phyloP scores from a whole-genome alignment of 1,140 invertebrate genomes.

The Melipona quadrifasciata region DNA sequence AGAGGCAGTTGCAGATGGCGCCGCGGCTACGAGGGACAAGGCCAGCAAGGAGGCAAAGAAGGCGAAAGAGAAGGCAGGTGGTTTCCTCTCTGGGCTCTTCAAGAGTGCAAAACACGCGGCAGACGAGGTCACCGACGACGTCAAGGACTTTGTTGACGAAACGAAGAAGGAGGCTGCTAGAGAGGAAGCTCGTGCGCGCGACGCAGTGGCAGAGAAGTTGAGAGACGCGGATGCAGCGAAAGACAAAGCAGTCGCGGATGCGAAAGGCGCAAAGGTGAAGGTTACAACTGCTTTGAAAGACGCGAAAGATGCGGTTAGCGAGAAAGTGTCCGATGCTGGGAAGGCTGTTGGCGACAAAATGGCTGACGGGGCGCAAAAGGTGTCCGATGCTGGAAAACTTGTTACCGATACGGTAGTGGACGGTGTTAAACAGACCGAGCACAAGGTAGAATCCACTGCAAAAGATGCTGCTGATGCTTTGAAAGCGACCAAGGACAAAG shows the following conservation, averaged over 20 bases:
- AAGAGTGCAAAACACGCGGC: conserved; percentile 24
- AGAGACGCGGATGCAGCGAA: conserved; percentile 13
- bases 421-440: too few species aligned
- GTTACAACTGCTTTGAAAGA: conserved; percentile 17
- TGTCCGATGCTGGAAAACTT: neutral
- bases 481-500: conserved; percentile 35
- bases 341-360: neutral
- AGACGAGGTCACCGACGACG: conserved; percentile 13
- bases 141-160: conserved; percentile 37
- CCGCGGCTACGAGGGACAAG: conserved; percentile 21
- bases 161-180: conserved; percentile 61
- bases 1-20: neutral
- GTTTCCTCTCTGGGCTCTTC: conserved; percentile 42
- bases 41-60: conserved; percentile 23
- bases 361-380: neutral
- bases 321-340: neutral
- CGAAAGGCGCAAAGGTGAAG: conserved; percentile 10
- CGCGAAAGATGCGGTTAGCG: neutral
- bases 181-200: conserved; percentile 26
- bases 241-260: conserved; percentile 33
- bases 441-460: neutral
- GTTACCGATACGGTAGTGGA: too few species aligned
- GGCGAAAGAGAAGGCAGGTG: conserved; percentile 25
- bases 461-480: neutral
- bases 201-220: conserved; percentile 3